Conservation (phyloP, 92 coral and sea anemone species). For the Zoanthus gigantus region DNA sequence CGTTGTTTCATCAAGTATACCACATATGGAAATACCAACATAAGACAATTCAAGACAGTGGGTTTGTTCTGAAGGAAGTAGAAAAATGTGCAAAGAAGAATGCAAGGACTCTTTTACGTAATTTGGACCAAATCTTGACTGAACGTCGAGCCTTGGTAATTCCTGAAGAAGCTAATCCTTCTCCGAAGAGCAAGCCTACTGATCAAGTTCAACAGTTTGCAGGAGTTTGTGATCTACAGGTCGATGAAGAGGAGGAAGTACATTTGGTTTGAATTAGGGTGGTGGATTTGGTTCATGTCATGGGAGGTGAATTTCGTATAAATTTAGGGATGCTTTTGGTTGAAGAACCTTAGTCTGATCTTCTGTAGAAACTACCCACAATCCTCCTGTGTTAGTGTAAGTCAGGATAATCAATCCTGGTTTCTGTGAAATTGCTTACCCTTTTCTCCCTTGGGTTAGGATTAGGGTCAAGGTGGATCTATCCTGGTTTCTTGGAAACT, state of each 20-base stretch:
- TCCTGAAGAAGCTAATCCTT: constrained; percentile 76
- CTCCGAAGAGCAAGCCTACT: constrained; percentile 69
- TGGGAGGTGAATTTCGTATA: background rate
- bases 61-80: constrained; percentile 93
- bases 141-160: constrained; percentile 80
- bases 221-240: constrained; percentile 90
- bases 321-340: background rate
- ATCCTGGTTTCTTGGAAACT: too few species aligned
- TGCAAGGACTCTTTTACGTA: constrained; percentile 71
- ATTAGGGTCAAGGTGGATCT: too few species aligned
- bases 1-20: constrained; percentile 81
- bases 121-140: constrained; percentile 74
- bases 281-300: background rate
- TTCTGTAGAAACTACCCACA: too few species aligned
- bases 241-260: constrained; percentile 93
- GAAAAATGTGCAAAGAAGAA: constrained; percentile 87
- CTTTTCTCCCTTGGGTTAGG: too few species aligned
- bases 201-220: constrained; percentile 85
- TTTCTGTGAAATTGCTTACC: too few species aligned
- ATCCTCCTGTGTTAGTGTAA: too few species aligned
- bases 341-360: background rate
- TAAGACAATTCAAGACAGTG: constrained; percentile 96
- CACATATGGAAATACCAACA: constrained; percentile 96
- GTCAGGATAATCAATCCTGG: background rate
- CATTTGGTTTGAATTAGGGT: constrained; percentile 73